These are phyloP conservation scores for Chondrosia reniformis DNA, from an alignment of 37 sponge, comb jelly and placozoan species.

Conservation along the genomic window DNA sequence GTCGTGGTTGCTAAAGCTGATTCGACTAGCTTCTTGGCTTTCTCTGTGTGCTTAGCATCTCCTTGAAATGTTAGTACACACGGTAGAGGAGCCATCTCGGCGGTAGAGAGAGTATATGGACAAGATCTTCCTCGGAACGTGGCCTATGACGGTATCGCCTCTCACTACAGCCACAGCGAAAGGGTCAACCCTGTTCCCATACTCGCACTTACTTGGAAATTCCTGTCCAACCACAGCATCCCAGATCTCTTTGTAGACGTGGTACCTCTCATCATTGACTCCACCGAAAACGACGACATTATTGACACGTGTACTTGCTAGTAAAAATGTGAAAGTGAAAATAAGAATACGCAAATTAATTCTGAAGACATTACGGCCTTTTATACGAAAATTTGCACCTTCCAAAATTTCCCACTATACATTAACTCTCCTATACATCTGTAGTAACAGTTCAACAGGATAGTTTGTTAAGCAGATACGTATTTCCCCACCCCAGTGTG, in stretches of 20 bases:
- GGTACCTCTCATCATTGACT: constrained; percentile 38
- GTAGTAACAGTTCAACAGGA: no score
- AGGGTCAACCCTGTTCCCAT: constrained; percentile 6
- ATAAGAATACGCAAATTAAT: no score
- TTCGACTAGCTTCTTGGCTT: constrained; percentile 19
- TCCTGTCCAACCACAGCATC: constrained; percentile 20
- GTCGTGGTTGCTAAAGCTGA: background rate
- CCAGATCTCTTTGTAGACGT: constrained; percentile 42
- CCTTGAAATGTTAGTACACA: constrained; percentile 20
- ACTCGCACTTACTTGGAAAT: constrained; percentile 20
- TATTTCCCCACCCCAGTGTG: no score
- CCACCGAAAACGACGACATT: constrained; percentile 1
- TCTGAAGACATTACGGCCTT: no score
- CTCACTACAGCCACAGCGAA: constrained; percentile 36
- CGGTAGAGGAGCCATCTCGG: constrained; percentile 22
- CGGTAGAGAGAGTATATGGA: constrained; percentile 25
- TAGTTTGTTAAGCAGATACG: no score
- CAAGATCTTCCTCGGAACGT: constrained; percentile 27
- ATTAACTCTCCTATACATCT: no score
- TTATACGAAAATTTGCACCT: no score
- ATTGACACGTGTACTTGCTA: no score
- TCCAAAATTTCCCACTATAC: no score
- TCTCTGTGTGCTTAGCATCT: background rate
- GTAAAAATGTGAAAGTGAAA: no score
- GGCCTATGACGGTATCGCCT: constrained; percentile 11